Base-by-base conservation (phyloP, 2,797 vertebrate genomes). In the Pseudochirops corinnae region DNA sequence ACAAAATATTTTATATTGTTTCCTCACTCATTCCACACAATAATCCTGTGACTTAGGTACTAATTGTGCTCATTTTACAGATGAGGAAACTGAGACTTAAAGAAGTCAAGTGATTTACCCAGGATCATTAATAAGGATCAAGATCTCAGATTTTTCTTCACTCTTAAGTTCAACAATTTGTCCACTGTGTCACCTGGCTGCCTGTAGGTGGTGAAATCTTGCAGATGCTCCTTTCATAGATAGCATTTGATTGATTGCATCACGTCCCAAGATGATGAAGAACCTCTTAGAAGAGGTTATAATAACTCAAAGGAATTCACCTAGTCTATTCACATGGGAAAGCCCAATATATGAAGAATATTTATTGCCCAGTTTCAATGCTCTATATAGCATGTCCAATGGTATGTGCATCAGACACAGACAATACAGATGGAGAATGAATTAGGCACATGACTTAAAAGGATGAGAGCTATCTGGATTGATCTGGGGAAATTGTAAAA, bases 21-120 rank as follows among this genome's bases (percentile, higher is more conserved):
- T 29, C 93, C 96, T 97, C 74, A 91, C 91, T 96, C 95, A 62
- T 94, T 95, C 52, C 87, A 60, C 53, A 39, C 67, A 91, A 74
- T 0, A 92, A 74, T 90, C 56, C 58, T 92, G 10, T 46, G 74
- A 92, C 91, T 56, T 16, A 39, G 1, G 2, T 39, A 18, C 46
- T 93, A 94, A 52, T 13, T 67, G 7, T 91, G 1, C 18, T 14
- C 55, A 13, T 90, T 95, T 94, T 93, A 94, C 92, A 97, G 60
- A 94, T 95, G 93, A 95, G 94, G 56, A 58, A 94, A 82, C 26
- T 91, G 5, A 90, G 56, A 90, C 62, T 74, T 14, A 26, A 87
- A 13, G 33, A 33, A 10, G n/a, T 57, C 67, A 29, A 87, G 33
- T 16, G 87, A 39, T 33, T 94, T 62, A 91, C 74, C 90, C 56